A percentile compares a stretch with the other conserved stretches of the same genome.
Conservation (phyloP, 2,888 invertebrate species). For the Sicus ferrugineus region DNA sequence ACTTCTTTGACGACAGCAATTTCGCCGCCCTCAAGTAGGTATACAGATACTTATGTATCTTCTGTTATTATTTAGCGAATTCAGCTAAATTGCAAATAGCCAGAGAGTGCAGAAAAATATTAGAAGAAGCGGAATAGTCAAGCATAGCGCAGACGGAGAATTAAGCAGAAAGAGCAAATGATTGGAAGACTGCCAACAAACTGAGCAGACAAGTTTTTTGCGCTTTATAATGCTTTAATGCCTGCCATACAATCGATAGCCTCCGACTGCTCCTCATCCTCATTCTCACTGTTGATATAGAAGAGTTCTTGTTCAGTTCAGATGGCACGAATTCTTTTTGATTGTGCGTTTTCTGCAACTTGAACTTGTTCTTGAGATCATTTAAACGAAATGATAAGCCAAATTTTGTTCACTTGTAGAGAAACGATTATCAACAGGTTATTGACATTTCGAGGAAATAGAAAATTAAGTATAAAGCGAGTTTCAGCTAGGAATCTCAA, state of each 20-base stretch:
- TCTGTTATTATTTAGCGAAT: not conserved
- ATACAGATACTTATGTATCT: no score
- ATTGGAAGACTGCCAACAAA: conserved; percentile 7
- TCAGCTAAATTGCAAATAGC: not conserved
- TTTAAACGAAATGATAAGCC: not conserved
- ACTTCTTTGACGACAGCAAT: no score
- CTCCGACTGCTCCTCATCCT: not conserved
- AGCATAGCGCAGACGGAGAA: no score
- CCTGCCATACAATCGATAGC: not conserved
- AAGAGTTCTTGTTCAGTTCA: not conserved
- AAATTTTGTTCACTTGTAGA: no score
- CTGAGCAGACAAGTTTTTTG: conserved; percentile 6
- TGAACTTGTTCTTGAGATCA: conserved; percentile 7
- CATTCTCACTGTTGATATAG: not conserved
- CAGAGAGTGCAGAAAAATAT: not conserved
- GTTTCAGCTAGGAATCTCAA: no score
- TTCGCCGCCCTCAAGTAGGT: no score
- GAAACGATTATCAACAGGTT: no score
- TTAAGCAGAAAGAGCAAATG: not conserved
- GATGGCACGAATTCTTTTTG: not conserved
- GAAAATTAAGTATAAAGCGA: no score
- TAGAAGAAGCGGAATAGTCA: not conserved
- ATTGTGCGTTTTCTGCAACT: not conserved
- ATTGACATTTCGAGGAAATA: no score
- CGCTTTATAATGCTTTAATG: not conserved